These are phyloP conservation scores for Gallinago jamesoni DNA, from an alignment of 2,113 vertebrate species.

Conservation along the genomic window DNA sequence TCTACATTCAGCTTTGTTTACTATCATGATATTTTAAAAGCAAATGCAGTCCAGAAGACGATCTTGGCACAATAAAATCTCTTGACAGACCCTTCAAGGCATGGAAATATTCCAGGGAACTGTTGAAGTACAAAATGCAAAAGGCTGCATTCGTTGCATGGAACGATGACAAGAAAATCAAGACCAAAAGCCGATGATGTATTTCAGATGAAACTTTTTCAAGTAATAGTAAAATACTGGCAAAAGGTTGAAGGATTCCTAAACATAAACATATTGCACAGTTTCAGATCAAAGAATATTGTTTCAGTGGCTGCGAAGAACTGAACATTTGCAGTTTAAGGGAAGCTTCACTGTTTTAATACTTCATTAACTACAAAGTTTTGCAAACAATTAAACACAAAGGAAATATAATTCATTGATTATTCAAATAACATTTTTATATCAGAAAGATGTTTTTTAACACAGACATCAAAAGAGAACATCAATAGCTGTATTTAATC, in stretches of 20 bases:
- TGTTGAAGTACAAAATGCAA: neutral
- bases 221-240: conserved; percentile 27
- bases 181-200: conserved; percentile 36
- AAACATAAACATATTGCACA: conserved; percentile 54
- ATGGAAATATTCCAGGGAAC: neutral
- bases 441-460: neutral
- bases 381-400: conserved; percentile 26
- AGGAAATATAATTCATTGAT: neutral
- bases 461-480: neutral
- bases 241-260: conserved; percentile 41
- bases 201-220: conserved; percentile 48
- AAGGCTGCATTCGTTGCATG: neutral
- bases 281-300: conserved; percentile 44
- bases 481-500: neutral
- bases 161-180: conserved; percentile 50
- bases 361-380: conserved; percentile 19
- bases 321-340: neutral
- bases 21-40: neutral
- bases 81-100: neutral
- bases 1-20: conserved; percentile 22
- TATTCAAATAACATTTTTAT: neutral
- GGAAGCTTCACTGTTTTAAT: neutral
- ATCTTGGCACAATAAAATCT: conserved; percentile 6
- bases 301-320: conserved; percentile 34
- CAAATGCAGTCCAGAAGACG: neutral